These are phyloP conservation scores for Muscicapa comitata DNA, from an alignment of 2,797 vertebrate species.

Conservation along the genomic window DNA sequence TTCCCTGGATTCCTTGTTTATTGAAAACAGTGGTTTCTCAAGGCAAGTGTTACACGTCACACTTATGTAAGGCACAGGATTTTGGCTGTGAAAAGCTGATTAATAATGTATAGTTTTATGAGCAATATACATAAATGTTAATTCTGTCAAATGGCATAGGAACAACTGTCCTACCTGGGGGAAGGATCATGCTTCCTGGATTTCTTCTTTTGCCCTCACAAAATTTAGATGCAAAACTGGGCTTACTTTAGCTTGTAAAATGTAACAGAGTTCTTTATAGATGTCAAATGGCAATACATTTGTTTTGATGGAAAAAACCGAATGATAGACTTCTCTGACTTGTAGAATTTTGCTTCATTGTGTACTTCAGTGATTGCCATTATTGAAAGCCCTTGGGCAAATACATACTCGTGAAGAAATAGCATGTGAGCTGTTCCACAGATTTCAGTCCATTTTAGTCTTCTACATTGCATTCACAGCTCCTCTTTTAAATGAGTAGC, in stretches of 20 bases:
- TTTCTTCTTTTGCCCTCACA: background rate
- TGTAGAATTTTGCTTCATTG: background rate
- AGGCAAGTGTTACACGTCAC: background rate
- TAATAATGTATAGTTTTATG: background rate
- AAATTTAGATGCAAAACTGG: background rate
- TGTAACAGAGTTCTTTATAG: background rate
- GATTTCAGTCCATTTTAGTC: background rate
- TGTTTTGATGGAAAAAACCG: background rate
- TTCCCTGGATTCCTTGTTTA: background rate
- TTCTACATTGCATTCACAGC: background rate
- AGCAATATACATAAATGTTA: background rate
- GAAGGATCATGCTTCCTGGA: background rate
- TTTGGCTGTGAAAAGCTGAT: constrained; percentile 3
- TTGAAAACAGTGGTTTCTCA: background rate
- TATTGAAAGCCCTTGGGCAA: background rate
- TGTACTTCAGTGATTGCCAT: background rate
- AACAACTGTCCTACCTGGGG: background rate
- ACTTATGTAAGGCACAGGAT: background rate
- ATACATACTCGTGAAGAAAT: background rate
- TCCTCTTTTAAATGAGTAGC: background rate
- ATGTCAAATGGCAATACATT: background rate
- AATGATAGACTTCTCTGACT: background rate
- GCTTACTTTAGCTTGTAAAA: background rate
- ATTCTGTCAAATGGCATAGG: background rate
- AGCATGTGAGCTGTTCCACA: background rate